Percentiles rank a stretch among this genome's conserved stretches.
Evolutionary conservation across 1,140 invertebrate species (phyloP).

Genomic region (Bombus terrestris): DNA sequence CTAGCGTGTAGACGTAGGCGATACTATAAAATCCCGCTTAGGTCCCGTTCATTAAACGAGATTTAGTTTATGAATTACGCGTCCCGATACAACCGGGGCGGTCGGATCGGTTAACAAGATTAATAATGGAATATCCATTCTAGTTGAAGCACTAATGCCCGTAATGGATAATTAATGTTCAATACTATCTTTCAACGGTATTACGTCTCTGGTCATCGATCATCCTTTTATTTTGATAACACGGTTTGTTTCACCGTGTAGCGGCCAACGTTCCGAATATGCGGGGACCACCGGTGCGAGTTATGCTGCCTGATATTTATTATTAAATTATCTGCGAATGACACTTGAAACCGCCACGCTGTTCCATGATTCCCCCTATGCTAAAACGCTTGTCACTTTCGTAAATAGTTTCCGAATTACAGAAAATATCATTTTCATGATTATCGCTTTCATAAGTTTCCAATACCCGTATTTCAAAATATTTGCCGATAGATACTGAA

Average conservation of each 20-base stretch:
- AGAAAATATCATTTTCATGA: no score
- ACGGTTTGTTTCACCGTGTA: neutral
- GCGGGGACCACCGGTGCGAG: neutral
- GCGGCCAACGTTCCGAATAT: neutral
- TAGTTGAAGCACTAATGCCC: conserved; percentile 15
- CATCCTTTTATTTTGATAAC: conserved; percentile 27
- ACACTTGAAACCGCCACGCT: neutral
- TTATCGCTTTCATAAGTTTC: no score
- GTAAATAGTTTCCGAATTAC: neutral
- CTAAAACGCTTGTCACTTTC: conserved; percentile 12
- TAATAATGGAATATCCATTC: conserved; percentile 43
- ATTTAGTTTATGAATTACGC: conserved; percentile 49
- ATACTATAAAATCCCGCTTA: conserved; percentile 6
- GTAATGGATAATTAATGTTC: conserved; percentile 50
- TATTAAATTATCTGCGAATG: conserved; percentile 26
- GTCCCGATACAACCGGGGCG: neutral
- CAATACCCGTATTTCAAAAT: no score
- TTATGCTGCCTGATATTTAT: conserved; percentile 11
- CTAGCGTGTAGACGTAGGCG: neutral
- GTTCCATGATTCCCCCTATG: neutral
- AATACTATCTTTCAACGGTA: conserved; percentile 41
- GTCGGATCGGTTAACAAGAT: conserved; percentile 42
- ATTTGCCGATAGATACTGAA: no score
- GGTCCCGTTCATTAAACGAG: conserved; percentile 26
- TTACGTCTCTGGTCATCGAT: conserved; percentile 36